Base-by-base conservation (phyloP, 2,113 vertebrate genomes). In the Fulica atra region DNA sequence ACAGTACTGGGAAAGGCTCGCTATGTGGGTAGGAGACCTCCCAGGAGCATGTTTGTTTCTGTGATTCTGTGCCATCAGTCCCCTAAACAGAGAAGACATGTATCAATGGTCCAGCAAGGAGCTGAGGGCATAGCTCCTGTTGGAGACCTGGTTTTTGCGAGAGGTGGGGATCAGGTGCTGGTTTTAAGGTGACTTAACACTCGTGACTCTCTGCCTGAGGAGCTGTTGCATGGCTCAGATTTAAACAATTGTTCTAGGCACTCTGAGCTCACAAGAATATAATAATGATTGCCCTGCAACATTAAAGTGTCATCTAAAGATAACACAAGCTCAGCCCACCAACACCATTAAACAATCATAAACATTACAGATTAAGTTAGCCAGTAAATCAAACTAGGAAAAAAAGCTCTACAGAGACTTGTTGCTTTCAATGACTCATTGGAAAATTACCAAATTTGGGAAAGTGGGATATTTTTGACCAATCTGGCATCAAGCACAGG, bases 241-340 rank as follows among this genome's bases (percentile, higher is more conserved):
- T 65, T 64, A 63, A 92, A 50, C 16, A 74, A 31, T 50, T 16
- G 8, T 65, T 84, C 31, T 50, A 76, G 54, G 40, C 19, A 10
- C n/a, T 61, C 48, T 73, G 73, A 76, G 40, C 38, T 91, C 38
- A 21, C n/a, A 40, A 65, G 60, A 94, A 87, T 73, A 46, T 73
- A 87, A 82, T 89, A 88, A 81, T 16, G 54, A 63, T 85, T 92
- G 81, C 50, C 77, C 80, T 76, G 44, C 36, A 85, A 81, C 63
- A 66, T 95, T 91, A 50, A 93, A 79, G 66, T 63, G 70, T 91
- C 90, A 76, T 88, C 65, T 84, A 88, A 81, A 94, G 88, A 87
- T 76, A 95, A 89, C 63, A 46, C 9, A 31, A 76, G 66, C 40
- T 48, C 69, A 92, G 61, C 44, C 61, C 66, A 88, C 77, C 66